phyloP scores from a whole-genome alignment of 1,140 invertebrate species.

The Chymomyza costata region DNA sequence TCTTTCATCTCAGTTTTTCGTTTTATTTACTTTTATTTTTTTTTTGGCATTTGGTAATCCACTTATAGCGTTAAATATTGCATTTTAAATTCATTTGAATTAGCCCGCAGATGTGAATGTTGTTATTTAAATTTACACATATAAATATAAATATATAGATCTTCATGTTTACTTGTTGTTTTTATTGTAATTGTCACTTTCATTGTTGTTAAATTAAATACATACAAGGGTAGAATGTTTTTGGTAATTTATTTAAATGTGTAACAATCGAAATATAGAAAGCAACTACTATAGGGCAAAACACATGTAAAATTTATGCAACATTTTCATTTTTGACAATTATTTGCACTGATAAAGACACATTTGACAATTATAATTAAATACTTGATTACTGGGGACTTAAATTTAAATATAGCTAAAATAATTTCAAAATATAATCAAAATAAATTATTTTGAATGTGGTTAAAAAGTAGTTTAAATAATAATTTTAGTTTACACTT shows the following conservation, averaged over 20 bases:
- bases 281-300: constrained; percentile 28
- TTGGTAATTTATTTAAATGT: constrained; percentile 31
- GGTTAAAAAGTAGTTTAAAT: too few species aligned
- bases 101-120: constrained; percentile 18
- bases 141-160: constrained; percentile 7
- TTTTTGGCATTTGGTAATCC: constrained; percentile 6
- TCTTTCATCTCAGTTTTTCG: too few species aligned
- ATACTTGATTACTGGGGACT: too few species aligned
- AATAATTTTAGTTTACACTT: too few species aligned
- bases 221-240: too few species aligned
- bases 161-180: not conserved
- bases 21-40: not conserved
- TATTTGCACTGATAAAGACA: too few species aligned
- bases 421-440: too few species aligned
- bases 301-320: constrained; percentile 21
- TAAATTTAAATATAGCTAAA: too few species aligned
- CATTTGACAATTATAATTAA: too few species aligned
- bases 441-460: too few species aligned
- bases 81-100: constrained; percentile 42
- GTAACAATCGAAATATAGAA: constrained; percentile 34
- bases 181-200: constrained; percentile 18
- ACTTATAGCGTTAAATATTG: constrained; percentile 34
- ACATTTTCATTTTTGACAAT: too few species aligned
- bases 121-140: constrained; percentile 10
- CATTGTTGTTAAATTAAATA: constrained; percentile 44